Evolutionary conservation across 2,888 invertebrate genomes (phyloP).

Genomic region (Euplexia lucipara): DNA sequence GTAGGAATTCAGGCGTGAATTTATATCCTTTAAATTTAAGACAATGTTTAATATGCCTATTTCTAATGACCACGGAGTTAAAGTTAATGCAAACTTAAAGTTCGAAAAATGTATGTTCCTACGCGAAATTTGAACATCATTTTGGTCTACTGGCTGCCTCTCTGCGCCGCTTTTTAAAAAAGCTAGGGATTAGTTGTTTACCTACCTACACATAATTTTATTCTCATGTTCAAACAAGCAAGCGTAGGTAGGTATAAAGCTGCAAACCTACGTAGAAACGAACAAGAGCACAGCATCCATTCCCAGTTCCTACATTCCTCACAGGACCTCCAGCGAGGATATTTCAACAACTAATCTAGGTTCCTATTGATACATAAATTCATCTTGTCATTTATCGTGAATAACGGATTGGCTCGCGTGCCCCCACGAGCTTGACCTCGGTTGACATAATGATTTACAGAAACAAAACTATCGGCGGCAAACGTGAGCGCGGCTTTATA

Average conservation of each 20-base stretch:
- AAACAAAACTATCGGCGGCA: constrained; percentile 62
- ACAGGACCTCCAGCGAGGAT: constrained; percentile 59
- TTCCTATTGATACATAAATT: constrained; percentile 65
- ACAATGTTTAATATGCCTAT: too few relatives aligned
- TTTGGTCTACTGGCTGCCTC: too few relatives aligned
- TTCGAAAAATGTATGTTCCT: too few relatives aligned
- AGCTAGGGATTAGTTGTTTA: too few relatives aligned
- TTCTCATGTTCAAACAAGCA: neutral
- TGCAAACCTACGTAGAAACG: neutral
- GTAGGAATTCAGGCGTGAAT: too few relatives aligned
- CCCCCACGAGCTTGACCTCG: constrained; percentile 66
- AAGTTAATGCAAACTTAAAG: too few relatives aligned
- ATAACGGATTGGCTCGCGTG: constrained; percentile 68
- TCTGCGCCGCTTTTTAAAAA: too few relatives aligned
- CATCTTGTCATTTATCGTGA: constrained; percentile 69
- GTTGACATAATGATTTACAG: constrained; percentile 68
- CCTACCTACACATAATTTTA: too few relatives aligned
- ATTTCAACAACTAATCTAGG: constrained; percentile 61
- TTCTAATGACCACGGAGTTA: too few relatives aligned
- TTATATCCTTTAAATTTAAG: too few relatives aligned
- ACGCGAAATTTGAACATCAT: too few relatives aligned
- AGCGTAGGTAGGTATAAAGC: neutral
- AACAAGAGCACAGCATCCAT: neutral
- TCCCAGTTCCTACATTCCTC: constrained; percentile 7
- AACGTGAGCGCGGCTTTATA: constrained; percentile 63